Evolutionary conservation across 2,797 vertebrate genomes (phyloP).

Genomic region (Cynodonichthys magdalenae): DNA sequence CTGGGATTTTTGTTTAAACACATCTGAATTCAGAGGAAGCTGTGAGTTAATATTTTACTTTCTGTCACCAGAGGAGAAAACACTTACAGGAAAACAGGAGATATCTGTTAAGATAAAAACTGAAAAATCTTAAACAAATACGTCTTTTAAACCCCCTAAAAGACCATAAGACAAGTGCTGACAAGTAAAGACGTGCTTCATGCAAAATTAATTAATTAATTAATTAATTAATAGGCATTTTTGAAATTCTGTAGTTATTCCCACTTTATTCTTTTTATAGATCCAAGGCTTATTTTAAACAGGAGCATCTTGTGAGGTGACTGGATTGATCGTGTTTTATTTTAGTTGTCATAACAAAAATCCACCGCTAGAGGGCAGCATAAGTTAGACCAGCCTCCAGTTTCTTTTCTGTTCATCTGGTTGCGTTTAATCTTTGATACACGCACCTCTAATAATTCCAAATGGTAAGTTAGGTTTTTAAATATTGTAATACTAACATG

Average conservation of each 20-base stretch:
- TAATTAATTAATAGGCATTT: not conserved
- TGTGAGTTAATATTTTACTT: slow-evolving; percentile 25
- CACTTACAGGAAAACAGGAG: no score
- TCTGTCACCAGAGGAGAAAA: not conserved
- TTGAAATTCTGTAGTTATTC: no score
- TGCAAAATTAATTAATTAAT: not conserved
- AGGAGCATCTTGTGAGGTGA: not conserved
- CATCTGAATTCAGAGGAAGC: not conserved
- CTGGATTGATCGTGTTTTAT: no score
- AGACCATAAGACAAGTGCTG: not conserved
- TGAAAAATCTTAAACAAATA: no score
- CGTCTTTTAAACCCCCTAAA: not conserved
- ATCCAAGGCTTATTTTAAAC: not conserved
- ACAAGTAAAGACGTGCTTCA: not conserved
- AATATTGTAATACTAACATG: no score
- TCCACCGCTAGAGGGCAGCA: slow-evolving; percentile 71
- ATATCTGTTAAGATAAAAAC: no score
- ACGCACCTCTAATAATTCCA: no score
- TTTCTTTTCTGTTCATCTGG: no score
- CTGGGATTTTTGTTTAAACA: slow-evolving; percentile 10
- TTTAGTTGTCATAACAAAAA: slow-evolving; percentile 15
- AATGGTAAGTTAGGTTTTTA: no score
- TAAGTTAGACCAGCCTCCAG: slow-evolving; percentile 28
- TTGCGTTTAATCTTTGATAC: no score
- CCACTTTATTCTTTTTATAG: not conserved